Percentiles rank a stretch among this genome's conserved stretches.
phyloP scores from a whole-genome alignment of 2,113 vertebrate species.

The Serinus canaria region DNA sequence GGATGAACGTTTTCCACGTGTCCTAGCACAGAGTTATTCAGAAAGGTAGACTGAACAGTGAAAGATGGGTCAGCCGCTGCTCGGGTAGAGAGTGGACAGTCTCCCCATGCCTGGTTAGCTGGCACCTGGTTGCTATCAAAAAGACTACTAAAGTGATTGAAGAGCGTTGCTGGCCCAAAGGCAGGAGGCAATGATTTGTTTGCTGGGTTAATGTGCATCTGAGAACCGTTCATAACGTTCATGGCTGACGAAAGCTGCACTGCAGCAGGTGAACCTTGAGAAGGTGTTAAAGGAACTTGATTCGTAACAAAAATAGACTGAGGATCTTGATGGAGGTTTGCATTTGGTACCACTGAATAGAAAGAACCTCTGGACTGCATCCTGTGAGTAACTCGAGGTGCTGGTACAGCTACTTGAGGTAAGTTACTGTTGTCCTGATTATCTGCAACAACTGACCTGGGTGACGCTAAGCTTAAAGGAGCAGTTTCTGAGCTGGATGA shows the following conservation, averaged over 20 bases:
- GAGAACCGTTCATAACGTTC: conserved; percentile 93
- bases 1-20: conserved; percentile 90
- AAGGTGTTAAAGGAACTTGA: conserved; percentile 77
- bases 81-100: conserved; percentile 86
- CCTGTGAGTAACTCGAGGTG: conserved; percentile 85
- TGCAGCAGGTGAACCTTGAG: conserved; percentile 81
- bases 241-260: conserved; percentile 89
- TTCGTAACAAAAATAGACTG: conserved; percentile 92
- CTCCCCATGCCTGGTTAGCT: conserved; percentile 94
- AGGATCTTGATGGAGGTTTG: conserved; percentile 83
- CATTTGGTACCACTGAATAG: conserved; percentile 86
- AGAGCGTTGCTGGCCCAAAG: conserved; percentile 90
- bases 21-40: conserved; percentile 85
- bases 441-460: conserved; percentile 80
- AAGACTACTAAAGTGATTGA: conserved; percentile 97
- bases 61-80: conserved; percentile 89
- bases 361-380: conserved; percentile 93
- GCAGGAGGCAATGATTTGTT: conserved; percentile 89
- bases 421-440: conserved; percentile 88
- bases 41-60: conserved; percentile 85
- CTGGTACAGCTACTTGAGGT: conserved; percentile 90
- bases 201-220: conserved; percentile 89
- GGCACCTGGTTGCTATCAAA: conserved; percentile 93
- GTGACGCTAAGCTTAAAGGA: conserved; percentile 76
- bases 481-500: conserved; percentile 82